Percentiles rank a stretch among this genome's conserved stretches.
Evolutionary conservation across 2,797 vertebrate genomes (phyloP).

Genomic region (Glossophaga mutica): DNA sequence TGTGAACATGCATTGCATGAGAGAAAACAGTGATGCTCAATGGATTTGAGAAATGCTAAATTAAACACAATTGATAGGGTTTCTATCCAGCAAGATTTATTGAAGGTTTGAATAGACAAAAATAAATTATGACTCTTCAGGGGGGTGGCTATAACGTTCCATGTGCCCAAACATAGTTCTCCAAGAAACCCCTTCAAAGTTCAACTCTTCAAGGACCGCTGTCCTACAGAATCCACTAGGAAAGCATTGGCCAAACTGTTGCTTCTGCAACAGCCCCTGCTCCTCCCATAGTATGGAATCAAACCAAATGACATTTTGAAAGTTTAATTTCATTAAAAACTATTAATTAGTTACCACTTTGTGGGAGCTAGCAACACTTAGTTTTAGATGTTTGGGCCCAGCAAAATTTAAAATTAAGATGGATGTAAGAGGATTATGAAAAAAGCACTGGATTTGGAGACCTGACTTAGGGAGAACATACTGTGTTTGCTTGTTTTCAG

Average conservation of each 20-base stretch:
- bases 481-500: not conserved
- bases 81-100: not conserved
- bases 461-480: not conserved
- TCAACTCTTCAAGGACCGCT: not conserved
- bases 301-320: not conserved
- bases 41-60: not conserved
- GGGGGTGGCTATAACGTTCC: not conserved
- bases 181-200: constrained; percentile 26
- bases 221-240: not conserved
- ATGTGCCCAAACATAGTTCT: not conserved
- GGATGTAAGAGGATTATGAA: not conserved
- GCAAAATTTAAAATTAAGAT: not conserved
- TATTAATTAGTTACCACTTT: not conserved
- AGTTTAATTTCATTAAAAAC: constrained; percentile 18
- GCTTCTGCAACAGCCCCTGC: not conserved
- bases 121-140: not conserved
- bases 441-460: not conserved
- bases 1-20: not conserved
- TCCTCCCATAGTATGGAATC: not conserved
- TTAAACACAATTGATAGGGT: not conserved
- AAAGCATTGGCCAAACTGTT: not conserved
- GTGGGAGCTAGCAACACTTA: not conserved
- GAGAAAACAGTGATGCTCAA: not conserved
- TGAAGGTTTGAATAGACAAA: constrained; percentile 13
- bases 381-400: not conserved